Conservation (phyloP, 2,113 vertebrate species). For the Nycticryphes semicollaris region DNA sequence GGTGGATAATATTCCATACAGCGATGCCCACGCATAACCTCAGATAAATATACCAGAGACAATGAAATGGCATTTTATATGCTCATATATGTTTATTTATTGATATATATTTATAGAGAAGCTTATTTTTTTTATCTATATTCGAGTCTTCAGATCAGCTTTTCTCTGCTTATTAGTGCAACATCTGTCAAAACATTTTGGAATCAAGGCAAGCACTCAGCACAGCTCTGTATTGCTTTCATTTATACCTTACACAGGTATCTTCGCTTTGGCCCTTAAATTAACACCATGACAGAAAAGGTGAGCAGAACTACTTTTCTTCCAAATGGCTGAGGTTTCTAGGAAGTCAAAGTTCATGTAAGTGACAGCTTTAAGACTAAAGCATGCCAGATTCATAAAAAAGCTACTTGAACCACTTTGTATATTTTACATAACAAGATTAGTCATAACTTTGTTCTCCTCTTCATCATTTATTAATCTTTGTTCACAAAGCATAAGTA, state of each 20-base stretch:
- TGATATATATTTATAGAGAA: neutral
- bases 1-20: neutral
- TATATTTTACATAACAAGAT: neutral
- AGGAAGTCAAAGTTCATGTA: neutral
- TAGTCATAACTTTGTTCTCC: neutral
- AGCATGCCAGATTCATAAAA: neutral
- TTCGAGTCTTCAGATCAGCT: neutral
- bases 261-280: neutral
- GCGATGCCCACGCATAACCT: neutral
- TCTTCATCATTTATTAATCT: neutral
- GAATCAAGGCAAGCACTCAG: neutral
- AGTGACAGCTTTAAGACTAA: neutral
- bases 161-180: neutral
- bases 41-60: neutral
- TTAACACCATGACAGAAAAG: neutral
- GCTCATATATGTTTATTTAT: neutral
- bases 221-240: fast-evolving
- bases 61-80: neutral
- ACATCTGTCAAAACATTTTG: neutral
- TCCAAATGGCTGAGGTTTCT: neutral
- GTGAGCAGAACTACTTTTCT: neutral
- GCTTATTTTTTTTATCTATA: neutral
- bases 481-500: neutral
- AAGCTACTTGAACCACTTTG: neutral
- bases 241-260: neutral